Evolutionary conservation across 1,140 invertebrate genomes (phyloP).

Genomic region (Zaprionus tsacasi): DNA sequence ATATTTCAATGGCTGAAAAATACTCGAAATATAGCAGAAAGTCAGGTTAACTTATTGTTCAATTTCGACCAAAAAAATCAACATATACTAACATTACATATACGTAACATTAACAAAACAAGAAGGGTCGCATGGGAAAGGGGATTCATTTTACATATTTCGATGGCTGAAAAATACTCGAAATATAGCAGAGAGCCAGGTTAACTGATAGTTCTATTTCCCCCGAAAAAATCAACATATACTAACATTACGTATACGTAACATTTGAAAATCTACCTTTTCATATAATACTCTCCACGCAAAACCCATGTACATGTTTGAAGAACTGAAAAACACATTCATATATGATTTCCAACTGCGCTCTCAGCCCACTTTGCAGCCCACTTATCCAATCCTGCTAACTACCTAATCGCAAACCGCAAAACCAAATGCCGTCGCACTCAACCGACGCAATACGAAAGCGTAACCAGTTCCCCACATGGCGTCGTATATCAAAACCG

Average conservation of each 20-base stretch:
- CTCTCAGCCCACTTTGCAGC: no score
- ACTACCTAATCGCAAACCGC: neutral
- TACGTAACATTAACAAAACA: neutral
- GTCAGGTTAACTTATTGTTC: neutral
- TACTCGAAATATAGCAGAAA: neutral
- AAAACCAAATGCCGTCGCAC: slow-evolving; percentile 2
- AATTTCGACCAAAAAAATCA: neutral
- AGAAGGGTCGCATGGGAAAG: neutral
- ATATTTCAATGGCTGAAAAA: no score
- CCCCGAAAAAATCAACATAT: neutral
- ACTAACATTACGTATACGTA: neutral
- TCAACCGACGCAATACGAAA: no score
- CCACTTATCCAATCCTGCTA: neutral
- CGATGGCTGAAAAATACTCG: no score
- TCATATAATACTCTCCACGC: neutral
- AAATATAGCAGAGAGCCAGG: neutral
- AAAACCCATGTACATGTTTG: neutral
- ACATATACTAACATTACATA: neutral
- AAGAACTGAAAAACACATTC: neutral
- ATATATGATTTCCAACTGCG: no score
- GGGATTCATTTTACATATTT: no score
- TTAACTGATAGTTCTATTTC: neutral
- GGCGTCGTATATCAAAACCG: neutral
- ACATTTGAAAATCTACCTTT: neutral
- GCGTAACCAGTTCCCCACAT: neutral